Evolutionary conservation across 2,113 vertebrate species (phyloP).

Genomic region (Tricholaema leucomelas): DNA sequence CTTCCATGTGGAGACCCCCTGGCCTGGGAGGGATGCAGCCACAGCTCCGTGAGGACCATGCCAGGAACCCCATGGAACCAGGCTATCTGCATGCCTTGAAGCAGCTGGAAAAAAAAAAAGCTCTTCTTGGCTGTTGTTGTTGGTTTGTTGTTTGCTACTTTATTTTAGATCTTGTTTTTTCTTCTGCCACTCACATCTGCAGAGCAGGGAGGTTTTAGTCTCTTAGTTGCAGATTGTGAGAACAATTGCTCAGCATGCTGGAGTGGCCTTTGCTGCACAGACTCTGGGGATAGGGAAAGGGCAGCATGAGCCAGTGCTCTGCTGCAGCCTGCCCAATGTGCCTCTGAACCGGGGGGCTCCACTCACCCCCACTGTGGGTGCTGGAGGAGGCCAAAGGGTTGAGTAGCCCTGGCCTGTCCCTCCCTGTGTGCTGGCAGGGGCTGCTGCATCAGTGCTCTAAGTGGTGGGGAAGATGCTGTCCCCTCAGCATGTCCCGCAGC

Average conservation of each 20-base stretch:
- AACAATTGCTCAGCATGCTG: neutral
- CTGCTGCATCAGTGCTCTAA: accelerated
- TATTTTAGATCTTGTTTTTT: neutral
- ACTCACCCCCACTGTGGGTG: neutral
- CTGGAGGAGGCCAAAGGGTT: neutral
- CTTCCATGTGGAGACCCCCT: neutral
- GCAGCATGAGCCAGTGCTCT: neutral
- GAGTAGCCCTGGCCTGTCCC: neutral
- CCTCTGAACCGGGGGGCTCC: neutral
- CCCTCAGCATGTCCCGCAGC: neutral
- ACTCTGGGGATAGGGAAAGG: neutral
- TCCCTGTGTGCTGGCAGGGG: neutral
- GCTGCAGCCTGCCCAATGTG: neutral
- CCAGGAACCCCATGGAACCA: neutral
- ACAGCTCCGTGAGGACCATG: neutral
- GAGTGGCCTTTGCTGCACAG: neutral
- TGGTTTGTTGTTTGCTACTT: neutral
- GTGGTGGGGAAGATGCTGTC: neutral
- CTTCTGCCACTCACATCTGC: neutral
- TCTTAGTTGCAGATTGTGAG: neutral
- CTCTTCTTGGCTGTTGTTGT: neutral
- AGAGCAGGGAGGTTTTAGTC: neutral
- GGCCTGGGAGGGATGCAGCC: neutral
- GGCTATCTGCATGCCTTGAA: neutral
- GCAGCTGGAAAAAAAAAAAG: neutral